These are phyloP conservation scores for Campylomormyrus numenius DNA, from an alignment of 2,113 vertebrate species.

Conservation along the genomic window DNA sequence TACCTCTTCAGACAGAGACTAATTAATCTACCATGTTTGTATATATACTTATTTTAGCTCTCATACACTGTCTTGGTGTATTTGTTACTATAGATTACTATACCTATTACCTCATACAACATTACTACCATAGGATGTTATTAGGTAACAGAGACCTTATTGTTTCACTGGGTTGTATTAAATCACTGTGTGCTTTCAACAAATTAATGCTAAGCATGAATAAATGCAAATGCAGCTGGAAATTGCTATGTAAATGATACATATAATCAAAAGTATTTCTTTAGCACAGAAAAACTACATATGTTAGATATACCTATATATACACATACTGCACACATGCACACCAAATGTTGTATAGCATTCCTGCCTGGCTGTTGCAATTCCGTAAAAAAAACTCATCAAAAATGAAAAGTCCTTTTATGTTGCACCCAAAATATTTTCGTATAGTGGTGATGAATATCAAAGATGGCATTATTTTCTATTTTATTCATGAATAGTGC, in stretches of 20 bases:
- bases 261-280: neutral
- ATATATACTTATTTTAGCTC: neutral
- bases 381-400: neutral
- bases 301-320: neutral
- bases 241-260: neutral
- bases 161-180: neutral
- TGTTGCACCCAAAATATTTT: neutral
- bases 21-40: neutral
- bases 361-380: neutral
- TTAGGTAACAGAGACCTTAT: neutral
- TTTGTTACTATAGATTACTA: neutral
- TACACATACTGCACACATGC: neutral
- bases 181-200: neutral
- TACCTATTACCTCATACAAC: neutral
- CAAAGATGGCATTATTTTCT: neutral
- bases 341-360: neutral
- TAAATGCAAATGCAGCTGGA: neutral
- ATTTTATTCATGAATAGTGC: neutral
- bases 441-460: neutral
- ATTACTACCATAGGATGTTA: neutral
- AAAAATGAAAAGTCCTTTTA: neutral
- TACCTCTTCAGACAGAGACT: neutral
- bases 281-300: neutral
- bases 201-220: neutral
- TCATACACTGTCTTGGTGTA: neutral